phyloP scores from a whole-genome alignment of 2,888 invertebrate genomes.

The Ophion costatus region DNA sequence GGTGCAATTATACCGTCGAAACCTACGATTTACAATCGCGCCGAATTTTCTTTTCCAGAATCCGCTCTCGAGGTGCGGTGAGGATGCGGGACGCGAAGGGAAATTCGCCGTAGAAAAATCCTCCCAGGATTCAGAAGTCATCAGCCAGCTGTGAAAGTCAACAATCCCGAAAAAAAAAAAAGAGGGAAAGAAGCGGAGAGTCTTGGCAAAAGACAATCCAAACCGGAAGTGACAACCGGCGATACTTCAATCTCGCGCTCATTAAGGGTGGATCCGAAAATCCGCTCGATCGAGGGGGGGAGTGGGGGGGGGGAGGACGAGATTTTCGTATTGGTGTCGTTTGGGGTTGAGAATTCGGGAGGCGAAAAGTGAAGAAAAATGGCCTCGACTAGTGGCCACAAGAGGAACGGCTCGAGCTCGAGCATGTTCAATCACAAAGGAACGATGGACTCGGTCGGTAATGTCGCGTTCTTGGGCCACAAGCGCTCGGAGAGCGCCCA shows the following conservation, averaged over 20 bases:
- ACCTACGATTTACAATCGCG: not conserved
- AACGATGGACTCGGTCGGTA: slow-evolving; percentile 76
- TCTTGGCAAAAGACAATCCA: not conserved
- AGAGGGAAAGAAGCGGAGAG: not conserved
- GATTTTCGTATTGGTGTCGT: not conserved
- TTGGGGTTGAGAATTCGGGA: not conserved
- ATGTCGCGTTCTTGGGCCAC: slow-evolving; percentile 77
- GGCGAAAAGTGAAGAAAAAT: slow-evolving; percentile 57
- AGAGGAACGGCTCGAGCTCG: slow-evolving; percentile 80
- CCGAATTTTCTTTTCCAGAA: slow-evolving; percentile 37
- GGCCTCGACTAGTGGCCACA: slow-evolving; percentile 80
- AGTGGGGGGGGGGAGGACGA: not conserved
- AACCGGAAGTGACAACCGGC: not conserved
- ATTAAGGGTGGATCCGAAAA: not conserved
- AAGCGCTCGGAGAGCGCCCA: slow-evolving; percentile 80
- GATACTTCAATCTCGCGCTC: not conserved
- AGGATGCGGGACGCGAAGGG: slow-evolving; percentile 33
- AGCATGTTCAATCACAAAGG: slow-evolving; percentile 81
- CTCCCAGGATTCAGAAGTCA: not conserved
- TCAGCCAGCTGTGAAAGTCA: not conserved
- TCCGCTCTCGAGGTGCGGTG: slow-evolving; percentile 28
- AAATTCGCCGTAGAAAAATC: slow-evolving; percentile 31
- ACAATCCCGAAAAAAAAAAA: not conserved
- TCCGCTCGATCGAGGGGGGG: not conserved
- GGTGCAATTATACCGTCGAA: not conserved